Conservation (phyloP, 1,140 invertebrate genomes). For the Bombus soroeensis region DNA sequence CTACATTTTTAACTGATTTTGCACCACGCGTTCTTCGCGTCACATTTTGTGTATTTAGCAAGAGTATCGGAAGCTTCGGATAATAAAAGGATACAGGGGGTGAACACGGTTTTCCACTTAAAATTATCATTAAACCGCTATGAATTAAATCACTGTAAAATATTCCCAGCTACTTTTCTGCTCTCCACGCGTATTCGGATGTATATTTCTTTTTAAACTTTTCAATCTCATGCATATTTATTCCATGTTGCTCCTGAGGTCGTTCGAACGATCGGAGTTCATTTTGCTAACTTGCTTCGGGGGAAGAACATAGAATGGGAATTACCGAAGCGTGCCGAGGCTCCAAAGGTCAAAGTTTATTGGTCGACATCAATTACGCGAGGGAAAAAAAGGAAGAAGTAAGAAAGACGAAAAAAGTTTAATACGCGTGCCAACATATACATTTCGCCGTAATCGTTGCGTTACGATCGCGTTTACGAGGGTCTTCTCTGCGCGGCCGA, state of each 20-base stretch:
- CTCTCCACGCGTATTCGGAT: background rate
- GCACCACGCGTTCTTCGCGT: background rate
- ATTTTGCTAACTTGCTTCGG: background rate
- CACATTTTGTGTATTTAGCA: background rate
- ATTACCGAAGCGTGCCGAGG: background rate
- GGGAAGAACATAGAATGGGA: background rate
- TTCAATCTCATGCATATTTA: background rate
- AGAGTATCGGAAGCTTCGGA: background rate
- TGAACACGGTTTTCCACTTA: background rate
- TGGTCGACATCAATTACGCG: background rate
- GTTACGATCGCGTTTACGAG: conserved; percentile 38
- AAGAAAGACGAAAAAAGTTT: background rate
- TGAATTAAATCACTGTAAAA: background rate
- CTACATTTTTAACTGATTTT: no score
- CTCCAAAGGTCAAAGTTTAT: conserved; percentile 7
- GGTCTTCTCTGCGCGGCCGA: background rate
- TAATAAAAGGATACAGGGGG: background rate
- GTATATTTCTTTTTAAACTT: background rate
- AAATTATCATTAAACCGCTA: background rate
- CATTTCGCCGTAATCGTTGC: background rate
- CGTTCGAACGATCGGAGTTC: no score
- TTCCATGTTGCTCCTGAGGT: background rate
- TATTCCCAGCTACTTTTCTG: no score
- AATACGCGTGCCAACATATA: background rate
- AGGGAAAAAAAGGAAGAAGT: background rate